phyloP scores from a whole-genome alignment of 2,797 vertebrate genomes.

The Botia almorhae region DNA sequence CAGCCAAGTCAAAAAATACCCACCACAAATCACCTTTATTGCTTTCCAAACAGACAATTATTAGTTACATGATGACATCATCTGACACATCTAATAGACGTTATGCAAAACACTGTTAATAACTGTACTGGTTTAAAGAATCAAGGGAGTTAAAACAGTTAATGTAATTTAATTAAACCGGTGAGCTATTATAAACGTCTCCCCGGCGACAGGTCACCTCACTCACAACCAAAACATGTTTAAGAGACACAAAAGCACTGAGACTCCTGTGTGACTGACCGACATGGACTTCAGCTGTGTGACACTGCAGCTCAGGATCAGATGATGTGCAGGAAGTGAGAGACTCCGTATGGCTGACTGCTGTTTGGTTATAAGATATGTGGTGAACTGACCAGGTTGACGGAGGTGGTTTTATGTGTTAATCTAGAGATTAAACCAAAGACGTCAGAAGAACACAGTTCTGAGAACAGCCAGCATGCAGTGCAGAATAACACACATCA shows the following conservation, averaged over 20 bases:
- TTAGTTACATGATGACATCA: no score
- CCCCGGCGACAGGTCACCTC: neutral
- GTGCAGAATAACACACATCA: no score
- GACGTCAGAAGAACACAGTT: neutral
- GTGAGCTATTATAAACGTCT: neutral
- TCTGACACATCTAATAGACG: neutral
- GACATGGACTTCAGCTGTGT: neutral
- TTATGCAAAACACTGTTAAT: neutral
- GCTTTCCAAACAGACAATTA: no score
- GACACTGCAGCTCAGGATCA: neutral
- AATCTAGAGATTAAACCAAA: conserved; percentile 1
- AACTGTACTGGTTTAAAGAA: conserved; percentile 2
- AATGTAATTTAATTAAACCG: conserved; percentile 1
- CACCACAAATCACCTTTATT: no score
- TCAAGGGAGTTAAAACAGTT: neutral
- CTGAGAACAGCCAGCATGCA: neutral
- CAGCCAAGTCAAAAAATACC: no score
- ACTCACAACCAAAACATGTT: neutral
- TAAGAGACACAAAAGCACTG: neutral
- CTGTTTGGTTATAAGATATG: no score
- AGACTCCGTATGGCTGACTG: conserved; percentile 23
- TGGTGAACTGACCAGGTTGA: neutral
- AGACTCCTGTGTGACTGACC: neutral
- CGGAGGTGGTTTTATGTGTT: neutral
- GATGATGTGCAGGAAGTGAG: neutral